Conservation (phyloP, 2,797 vertebrate species). For the Phaenicophaeus curvirostris region DNA sequence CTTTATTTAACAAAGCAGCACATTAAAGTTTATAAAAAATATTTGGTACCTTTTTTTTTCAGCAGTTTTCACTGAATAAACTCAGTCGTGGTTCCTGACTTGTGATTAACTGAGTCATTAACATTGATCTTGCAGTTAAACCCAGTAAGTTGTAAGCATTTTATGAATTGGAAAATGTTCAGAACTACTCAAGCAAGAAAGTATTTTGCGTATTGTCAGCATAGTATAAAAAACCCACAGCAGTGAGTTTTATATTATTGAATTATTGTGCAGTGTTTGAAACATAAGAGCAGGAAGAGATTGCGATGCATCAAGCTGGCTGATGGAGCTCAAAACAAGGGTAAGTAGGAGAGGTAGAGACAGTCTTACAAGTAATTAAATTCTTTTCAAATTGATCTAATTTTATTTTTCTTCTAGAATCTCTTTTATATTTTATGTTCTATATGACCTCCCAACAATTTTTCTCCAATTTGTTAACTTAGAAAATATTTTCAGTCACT, state of each 20-base stretch:
- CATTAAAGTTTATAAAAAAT: background rate
- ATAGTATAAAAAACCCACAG: background rate
- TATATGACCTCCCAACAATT: background rate
- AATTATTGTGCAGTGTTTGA: background rate
- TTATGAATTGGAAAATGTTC: background rate
- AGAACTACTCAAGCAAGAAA: background rate
- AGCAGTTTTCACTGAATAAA: background rate
- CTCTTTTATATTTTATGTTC: background rate
- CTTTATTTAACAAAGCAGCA: background rate
- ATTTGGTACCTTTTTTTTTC: background rate
- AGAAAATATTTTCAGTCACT: background rate
- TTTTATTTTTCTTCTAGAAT: background rate
- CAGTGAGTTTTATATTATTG: background rate
- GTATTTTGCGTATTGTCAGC: background rate
- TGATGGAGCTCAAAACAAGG: background rate
- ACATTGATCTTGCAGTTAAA: background rate
- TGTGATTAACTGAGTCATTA: constrained; percentile 8
- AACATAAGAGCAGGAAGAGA: background rate
- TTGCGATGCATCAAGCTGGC: background rate
- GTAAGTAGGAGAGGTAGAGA: background rate
- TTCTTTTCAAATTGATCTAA: background rate
- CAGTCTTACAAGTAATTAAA: background rate
- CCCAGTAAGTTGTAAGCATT: background rate
- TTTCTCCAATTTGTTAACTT: background rate
- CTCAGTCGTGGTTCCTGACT: background rate